Evolutionary conservation across 2,113 vertebrate species (phyloP).

Genomic region (Pseudopipra pipra): DNA sequence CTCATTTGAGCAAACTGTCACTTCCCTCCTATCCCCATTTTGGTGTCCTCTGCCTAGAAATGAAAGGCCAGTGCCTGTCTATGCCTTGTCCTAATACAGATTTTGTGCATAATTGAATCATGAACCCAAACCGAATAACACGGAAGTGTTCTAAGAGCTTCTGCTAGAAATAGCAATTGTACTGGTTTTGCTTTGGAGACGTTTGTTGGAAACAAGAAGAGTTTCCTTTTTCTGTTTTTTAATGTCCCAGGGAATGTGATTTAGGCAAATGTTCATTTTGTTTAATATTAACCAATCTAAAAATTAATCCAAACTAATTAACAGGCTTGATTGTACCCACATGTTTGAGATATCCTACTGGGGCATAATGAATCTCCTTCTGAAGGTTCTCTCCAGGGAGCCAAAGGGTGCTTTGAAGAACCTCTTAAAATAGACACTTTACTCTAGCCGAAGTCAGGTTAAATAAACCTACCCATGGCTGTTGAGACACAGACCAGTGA

Average conservation of each 20-base stretch:
- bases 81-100: not conserved
- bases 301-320: not conserved
- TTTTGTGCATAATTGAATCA: not conserved
- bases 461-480: not conserved
- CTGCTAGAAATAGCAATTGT: not conserved
- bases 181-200: not conserved
- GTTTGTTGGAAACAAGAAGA: not conserved
- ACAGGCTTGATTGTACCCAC: not conserved
- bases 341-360: not conserved
- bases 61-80: not conserved
- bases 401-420: not conserved
- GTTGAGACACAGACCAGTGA: not conserved
- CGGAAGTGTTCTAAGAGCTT: not conserved
- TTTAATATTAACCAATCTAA: not conserved
- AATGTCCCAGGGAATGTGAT: not conserved
- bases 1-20: not conserved
- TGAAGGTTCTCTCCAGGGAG: not conserved
- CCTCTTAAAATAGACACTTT: not conserved
- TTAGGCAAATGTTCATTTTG: not conserved
- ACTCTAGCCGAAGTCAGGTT: not conserved
- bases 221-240: not conserved
- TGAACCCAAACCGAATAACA: not conserved
- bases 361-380: not conserved
- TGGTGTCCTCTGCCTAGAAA: not conserved
- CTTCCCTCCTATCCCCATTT: not conserved